Base-by-base conservation (phyloP, 2,888 invertebrate species). In the Hemistola chrysoprasaria region DNA sequence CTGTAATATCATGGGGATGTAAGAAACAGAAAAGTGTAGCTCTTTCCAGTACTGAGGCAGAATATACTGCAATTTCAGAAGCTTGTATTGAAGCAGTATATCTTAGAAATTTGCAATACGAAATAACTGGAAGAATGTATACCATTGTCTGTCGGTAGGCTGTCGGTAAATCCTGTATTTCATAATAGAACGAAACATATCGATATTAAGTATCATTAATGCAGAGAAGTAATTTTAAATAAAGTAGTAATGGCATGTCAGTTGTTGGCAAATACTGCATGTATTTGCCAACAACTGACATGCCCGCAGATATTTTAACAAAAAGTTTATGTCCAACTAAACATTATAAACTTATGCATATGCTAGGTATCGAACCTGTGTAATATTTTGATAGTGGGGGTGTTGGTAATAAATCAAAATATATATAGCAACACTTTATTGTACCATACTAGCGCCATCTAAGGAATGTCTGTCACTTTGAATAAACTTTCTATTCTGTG, bases 1-100 rank as follows among this genome's bases (percentile, higher is more conserved):
- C 46, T 39, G 59, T 47, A 4, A 52, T 70, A 35, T 33, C 40
- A 20, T 34, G 11, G 22, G 28, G 29, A 21, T 56, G 58, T 7
- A 51, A 28, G n/a, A 63, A 65, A 45, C 62, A 67, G 31, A 48
- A 36, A 29, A 60, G 6, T 9, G 59, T 63, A 25, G 64, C 65
- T 3, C 27, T 66, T 3, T 61, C 61, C 0, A 60, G 56, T 22
- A 62, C 64, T 56, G 60, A 34, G 22, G 62, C 27, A 11, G 40
- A 40, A 21, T 34, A 44, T 8, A 22, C 26, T 3, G 23, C 29
- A 2, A 11, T 25, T 7, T 21, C 38, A 7, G 32, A 40, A 28
- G 53, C 50, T 0, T 29, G 33, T 29, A 40, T 9, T 11, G 40
- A 40, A 7, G 40, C 33, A 1, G 5, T 40, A n/a, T 40, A 40